Conservation (phyloP, 2,888 invertebrate genomes). For the Rhagonycha lutea region DNA sequence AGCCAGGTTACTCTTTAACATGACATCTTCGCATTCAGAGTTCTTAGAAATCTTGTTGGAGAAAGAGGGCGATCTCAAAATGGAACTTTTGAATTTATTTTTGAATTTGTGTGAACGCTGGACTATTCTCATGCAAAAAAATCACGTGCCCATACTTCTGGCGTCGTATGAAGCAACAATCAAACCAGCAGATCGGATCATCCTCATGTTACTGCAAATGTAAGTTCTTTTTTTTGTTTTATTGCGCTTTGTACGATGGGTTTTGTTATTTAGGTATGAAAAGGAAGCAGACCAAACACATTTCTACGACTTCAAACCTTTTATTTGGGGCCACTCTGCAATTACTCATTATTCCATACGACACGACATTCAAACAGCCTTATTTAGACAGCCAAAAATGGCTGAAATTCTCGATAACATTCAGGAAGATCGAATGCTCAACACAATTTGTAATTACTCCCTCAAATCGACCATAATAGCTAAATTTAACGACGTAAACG, state of each 20-base stretch:
- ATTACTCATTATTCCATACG: constrained; percentile 76
- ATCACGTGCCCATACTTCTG: constrained; percentile 76
- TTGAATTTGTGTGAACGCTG: constrained; percentile 66
- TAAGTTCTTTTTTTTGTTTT: constrained; percentile 57
- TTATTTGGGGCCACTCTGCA: constrained; percentile 83
- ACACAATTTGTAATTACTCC: constrained; percentile 75
- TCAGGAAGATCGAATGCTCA: constrained; percentile 64
- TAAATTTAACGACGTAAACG: constrained; percentile 37
- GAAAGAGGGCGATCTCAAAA: constrained; percentile 58
- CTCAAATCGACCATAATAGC: constrained; percentile 36
- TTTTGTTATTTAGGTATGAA: constrained; percentile 45
- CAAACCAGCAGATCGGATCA: constrained; percentile 69
- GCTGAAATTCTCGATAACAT: constrained; percentile 75
- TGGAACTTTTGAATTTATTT: constrained; percentile 68
- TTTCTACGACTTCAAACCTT: constrained; percentile 64
- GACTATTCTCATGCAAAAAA: constrained; percentile 65
- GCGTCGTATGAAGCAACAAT: constrained; percentile 79
- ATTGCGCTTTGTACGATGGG: background rate
- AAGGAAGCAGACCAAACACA: constrained; percentile 40
- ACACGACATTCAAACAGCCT: constrained; percentile 59
- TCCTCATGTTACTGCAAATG: constrained; percentile 71
- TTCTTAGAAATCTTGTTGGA: constrained; percentile 72
- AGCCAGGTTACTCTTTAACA: constrained; percentile 66
- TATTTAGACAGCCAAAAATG: constrained; percentile 74
- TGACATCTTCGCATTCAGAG: constrained; percentile 78